Base-by-base conservation (phyloP, 2,888 invertebrate species). In the Idaea dimidiata region DNA sequence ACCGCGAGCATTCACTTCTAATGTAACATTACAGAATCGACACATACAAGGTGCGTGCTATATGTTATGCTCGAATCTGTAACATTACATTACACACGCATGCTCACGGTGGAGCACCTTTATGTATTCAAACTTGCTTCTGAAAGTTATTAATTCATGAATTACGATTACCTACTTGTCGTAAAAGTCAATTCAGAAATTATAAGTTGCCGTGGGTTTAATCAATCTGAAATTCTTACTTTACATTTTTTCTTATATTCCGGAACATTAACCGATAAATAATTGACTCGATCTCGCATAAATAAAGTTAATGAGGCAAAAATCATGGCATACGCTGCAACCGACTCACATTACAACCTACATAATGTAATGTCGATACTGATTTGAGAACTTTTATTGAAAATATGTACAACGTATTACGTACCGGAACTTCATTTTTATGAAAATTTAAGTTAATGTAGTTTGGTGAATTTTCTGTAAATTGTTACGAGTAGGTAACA, bases 271-370 rank as follows among this genome's bases (percentile, higher is more conserved):
- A 84, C 84, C 86, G 84, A 83, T 87, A 82, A 79, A 84, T 84
- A 80, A 86, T 82, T 86, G 83, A 82, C 79, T 81, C 67, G 81
- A 79, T 80, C 74, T 78, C 76, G 80, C 83, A 83, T 88, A 89
- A 88, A 87, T 87, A 86, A 86, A 87, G 77, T 83, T 87, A 88
- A 89, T 87, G 85, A 87, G 81, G 79, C 78, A 81, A 88, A 85
- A 87, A 83, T 83, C 81, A 84, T 82, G 81, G 75, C 80, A 78
- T 72, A 43, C 43, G 43, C 14, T 43, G 71, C 72, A 71, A 72
- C 62, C 73, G 72, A 76, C 75, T 78, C 77, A 79, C 74, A 65
- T 71, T 69, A 77, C 77, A 69, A 64, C 17, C 10, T 56, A 56
- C 56, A 10, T 54, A 54, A 18, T 56, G 18, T 16, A 10, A 56